These are phyloP conservation scores for Sclerodermus sp. DNA, from an alignment of 2,888 invertebrate species.

Conservation along the genomic window DNA sequence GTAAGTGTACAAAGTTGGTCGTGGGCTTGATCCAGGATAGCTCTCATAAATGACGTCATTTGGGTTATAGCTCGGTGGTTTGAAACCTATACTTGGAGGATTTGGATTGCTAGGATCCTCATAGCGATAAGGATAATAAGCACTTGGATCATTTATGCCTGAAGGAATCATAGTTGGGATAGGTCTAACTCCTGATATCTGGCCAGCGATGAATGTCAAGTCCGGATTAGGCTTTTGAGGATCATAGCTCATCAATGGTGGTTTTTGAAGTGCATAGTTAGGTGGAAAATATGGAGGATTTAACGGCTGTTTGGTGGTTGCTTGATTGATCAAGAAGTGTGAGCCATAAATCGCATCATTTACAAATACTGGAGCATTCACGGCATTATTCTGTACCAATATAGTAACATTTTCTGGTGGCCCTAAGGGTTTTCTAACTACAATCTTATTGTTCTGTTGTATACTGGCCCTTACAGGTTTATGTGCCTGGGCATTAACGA, in stretches of 20 bases:
- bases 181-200: slow-evolving; percentile 15
- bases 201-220: slow-evolving; percentile 1
- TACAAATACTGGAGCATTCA: slow-evolving; percentile 46
- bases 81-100: slow-evolving; percentile 39
- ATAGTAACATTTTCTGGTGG: slow-evolving; percentile 46
- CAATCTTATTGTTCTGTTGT: slow-evolving; percentile 44
- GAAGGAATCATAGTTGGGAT: slow-evolving; percentile 19
- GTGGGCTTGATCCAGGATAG: slow-evolving; percentile 23
- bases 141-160: neutral
- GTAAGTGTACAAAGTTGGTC: slow-evolving; percentile 33
- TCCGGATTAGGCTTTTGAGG: neutral
- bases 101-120: slow-evolving; percentile 46
- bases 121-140: slow-evolving; percentile 23
- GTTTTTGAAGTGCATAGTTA: slow-evolving; percentile 5
- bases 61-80: slow-evolving; percentile 20
- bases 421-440: slow-evolving; percentile 38
- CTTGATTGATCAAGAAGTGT: slow-evolving; percentile 21
- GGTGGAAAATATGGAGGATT: neutral
- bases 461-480: slow-evolving; percentile 39
- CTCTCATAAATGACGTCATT: slow-evolving; percentile 32
- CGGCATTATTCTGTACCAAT: slow-evolving; percentile 47
- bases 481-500: slow-evolving; percentile 11
- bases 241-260: neutral
- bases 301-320: slow-evolving; percentile 9
- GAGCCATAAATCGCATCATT: slow-evolving; percentile 43